Evolutionary conservation across 2,113 vertebrate genomes (phyloP).

Genomic region (Gnathonemus longibarbis): DNA sequence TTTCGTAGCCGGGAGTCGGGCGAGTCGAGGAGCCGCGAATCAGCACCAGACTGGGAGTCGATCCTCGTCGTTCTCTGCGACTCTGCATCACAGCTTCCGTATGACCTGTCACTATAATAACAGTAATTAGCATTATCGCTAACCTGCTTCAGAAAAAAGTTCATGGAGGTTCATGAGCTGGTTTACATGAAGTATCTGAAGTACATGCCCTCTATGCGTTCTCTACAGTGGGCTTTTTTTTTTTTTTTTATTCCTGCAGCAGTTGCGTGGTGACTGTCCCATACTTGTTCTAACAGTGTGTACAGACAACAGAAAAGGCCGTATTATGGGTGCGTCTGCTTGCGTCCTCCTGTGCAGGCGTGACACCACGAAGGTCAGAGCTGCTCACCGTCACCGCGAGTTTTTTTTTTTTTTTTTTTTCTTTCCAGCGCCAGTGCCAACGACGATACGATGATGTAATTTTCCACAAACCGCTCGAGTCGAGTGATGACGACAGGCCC

Average conservation of each 20-base stretch:
- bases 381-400: constrained; percentile 26
- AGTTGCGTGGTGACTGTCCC: constrained; percentile 34
- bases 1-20: background rate
- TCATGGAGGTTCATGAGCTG: background rate
- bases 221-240: constrained; percentile 5
- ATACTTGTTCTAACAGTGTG: constrained; percentile 44
- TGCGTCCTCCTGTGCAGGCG: constrained; percentile 43
- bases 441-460: background rate
- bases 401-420: constrained; percentile 30
- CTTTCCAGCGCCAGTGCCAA: constrained; percentile 38
- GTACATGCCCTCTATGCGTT: constrained; percentile 6
- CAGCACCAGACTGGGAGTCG: background rate
- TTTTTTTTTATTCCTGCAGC: constrained; percentile 23
- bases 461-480: background rate
- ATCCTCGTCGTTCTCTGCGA: background rate
- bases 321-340: constrained; percentile 47
- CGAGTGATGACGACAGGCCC: background rate
- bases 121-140: background rate
- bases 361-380: constrained; percentile 48
- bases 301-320: constrained; percentile 55
- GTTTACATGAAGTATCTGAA: background rate
- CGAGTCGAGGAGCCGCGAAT: background rate
- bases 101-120: background rate
- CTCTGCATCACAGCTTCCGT: background rate
- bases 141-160: background rate